Percentiles rank a stretch among this genome's conserved stretches.
These are phyloP conservation scores for Paramormyrops hopkinsi DNA, from an alignment of 2,797 vertebrate species.

Conservation along the genomic window DNA sequence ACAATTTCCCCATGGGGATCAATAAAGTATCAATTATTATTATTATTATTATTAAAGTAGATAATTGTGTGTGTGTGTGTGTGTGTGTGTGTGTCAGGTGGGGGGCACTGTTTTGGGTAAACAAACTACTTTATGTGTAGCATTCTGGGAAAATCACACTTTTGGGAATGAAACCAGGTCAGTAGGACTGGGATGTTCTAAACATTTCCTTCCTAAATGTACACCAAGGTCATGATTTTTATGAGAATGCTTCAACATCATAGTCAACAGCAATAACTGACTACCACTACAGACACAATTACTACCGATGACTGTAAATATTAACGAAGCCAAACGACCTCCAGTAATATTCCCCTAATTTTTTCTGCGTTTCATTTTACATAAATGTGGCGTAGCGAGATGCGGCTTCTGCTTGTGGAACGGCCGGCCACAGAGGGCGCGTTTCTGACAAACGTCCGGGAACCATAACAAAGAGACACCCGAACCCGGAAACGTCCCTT, in stretches of 20 bases:
- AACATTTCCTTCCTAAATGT: background rate
- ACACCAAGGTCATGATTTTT: background rate
- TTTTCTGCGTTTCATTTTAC: background rate
- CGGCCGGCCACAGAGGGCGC: background rate
- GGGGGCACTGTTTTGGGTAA: background rate
- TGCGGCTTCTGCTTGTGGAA: background rate
- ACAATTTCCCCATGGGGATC: too few relatives aligned
- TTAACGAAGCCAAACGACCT: background rate
- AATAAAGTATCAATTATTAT: too few relatives aligned
- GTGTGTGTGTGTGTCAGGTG: background rate
- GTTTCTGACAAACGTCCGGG: constrained; percentile 11
- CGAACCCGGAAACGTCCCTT: constrained; percentile 21
- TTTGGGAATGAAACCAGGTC: background rate
- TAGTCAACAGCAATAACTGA: background rate
- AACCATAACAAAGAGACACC: constrained; percentile 22
- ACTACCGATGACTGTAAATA: background rate
- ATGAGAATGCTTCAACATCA: background rate
- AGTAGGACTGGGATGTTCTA: background rate
- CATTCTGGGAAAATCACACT: background rate
- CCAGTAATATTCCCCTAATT: background rate
- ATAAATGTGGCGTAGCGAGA: background rate
- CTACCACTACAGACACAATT: background rate
- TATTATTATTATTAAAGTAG: background rate
- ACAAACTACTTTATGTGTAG: background rate
- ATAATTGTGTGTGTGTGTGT: background rate